Evolutionary conservation across 2,797 vertebrate genomes (phyloP), one percentile per base, ranked within the genome.

Genomic region (Bovichtus diacanthus): DNA sequence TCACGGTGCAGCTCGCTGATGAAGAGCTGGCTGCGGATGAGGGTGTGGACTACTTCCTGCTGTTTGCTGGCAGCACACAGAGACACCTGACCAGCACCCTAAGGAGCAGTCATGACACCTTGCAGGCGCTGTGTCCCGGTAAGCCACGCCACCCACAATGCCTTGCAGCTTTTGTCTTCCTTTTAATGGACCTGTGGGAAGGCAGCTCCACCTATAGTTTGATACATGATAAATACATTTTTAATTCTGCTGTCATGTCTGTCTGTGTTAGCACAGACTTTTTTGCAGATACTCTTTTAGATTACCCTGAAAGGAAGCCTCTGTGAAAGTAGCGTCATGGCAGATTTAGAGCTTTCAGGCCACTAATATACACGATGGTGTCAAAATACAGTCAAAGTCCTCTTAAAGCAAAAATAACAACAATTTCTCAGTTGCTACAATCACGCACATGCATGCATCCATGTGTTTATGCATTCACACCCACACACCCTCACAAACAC

Each of bases 91-190:
- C 96, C 87, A 98, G 96, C 91, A 97, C 97, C 0, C 91, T 95
- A 51, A 96, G 96, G 85, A 93, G 96, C 86, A 95, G 94, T 74
- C 93, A 96, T 82, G 96, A 95, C 78, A 98, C 94, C 12, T 87
- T 99, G 88, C 96, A 97, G 87, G 97, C 97, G 2, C 88, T 98
- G 62, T 96, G 97, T 89, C 98, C 98, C 36, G 97, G 98, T 99
- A 93, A 95, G 93, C 70, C 66, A 36, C 27, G 25, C 19, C 34
- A 34, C 65, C 80, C 83, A 78, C 67, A 55, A 36, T 19, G 31
- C 66, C 13, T 68, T 53, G 56, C 60, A 63, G 60, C 68, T 58
- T 62, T 27, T 27, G 4, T 27, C 27, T 27, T 27, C 27, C 27
- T 27, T 27, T 23, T 38, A 41, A 55, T n/a, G 43, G n/a, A 73